phyloP scores from a whole-genome alignment of 2,888 invertebrate genomes.

The Eilema sororculum region DNA sequence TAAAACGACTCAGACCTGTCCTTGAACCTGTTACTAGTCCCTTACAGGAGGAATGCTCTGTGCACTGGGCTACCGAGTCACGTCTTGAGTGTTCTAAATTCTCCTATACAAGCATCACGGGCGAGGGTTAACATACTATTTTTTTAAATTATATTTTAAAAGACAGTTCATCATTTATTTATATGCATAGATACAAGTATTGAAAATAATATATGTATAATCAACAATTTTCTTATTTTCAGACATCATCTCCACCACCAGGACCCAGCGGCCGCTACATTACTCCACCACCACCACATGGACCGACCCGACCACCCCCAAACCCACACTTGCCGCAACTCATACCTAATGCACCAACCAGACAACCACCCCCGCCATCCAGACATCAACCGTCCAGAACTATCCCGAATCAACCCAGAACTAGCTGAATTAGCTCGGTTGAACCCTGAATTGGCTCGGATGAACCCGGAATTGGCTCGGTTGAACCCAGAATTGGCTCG shows the following conservation, averaged over 20 bases:
- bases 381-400: constrained; percentile 46
- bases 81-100: too few relatives aligned
- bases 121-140: too few relatives aligned
- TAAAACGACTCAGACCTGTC: too few relatives aligned
- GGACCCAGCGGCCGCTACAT: constrained; percentile 80
- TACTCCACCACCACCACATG: constrained; percentile 80
- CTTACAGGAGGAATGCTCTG: too few relatives aligned
- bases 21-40: too few relatives aligned
- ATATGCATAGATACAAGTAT: too few relatives aligned
- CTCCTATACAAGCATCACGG: too few relatives aligned
- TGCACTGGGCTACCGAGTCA: too few relatives aligned
- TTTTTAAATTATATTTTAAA: too few relatives aligned
- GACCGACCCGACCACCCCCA: constrained; percentile 70
- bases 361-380: constrained; percentile 45
- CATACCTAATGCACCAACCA: constrained; percentile 62
- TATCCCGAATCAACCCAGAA: constrained; percentile 50
- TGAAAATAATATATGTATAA: not conserved
- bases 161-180: too few relatives aligned
- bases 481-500: constrained; percentile 52
- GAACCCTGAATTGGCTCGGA: constrained; percentile 54
- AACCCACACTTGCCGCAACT: constrained; percentile 72
- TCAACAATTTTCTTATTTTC: constrained; percentile 26
- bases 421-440: constrained; percentile 45
- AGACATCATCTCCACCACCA: constrained; percentile 80
- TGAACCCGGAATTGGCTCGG: constrained; percentile 44